Percentiles rank a stretch among this genome's conserved stretches.
Evolutionary conservation across 2,888 invertebrate species (phyloP).

Genomic region (Ctena decussata): DNA sequence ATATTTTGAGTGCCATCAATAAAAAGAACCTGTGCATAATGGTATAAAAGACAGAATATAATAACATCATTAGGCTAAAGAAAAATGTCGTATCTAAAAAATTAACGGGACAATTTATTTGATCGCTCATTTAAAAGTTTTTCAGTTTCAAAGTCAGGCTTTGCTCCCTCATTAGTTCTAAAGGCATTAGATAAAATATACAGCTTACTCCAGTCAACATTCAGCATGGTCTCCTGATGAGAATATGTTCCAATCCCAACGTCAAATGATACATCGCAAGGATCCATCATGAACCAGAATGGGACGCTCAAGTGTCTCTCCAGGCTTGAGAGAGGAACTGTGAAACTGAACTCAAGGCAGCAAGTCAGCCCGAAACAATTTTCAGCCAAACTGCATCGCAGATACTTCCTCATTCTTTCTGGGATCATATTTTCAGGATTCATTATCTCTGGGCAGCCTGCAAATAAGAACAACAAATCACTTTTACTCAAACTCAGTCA

Average conservation of each 20-base stretch:
- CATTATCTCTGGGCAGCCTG: constrained; percentile 43
- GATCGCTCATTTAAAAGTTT: too few relatives aligned
- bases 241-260: constrained; percentile 27
- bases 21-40: too few relatives aligned
- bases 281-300: constrained; percentile 46
- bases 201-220: constrained; percentile 63
- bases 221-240: constrained; percentile 35
- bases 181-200: too few relatives aligned
- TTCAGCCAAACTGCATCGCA: constrained; percentile 57
- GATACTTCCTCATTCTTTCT: constrained; percentile 34
- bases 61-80: too few relatives aligned
- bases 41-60: too few relatives aligned
- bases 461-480: too few relatives aligned
- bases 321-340: constrained; percentile 53
- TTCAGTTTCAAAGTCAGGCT: too few relatives aligned
- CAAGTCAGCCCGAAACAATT: constrained; percentile 69
- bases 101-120: too few relatives aligned
- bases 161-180: too few relatives aligned
- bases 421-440: constrained; percentile 44
- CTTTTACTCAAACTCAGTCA: too few relatives aligned
- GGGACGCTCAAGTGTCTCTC: constrained; percentile 38
- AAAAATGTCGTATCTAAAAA: too few relatives aligned
- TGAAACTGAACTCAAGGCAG: constrained; percentile 57
- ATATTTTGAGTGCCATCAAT: too few relatives aligned
- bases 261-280: constrained; percentile 39